Conservation (phyloP, 2,888 invertebrate species). For the Pachymerium ferrugineum region DNA sequence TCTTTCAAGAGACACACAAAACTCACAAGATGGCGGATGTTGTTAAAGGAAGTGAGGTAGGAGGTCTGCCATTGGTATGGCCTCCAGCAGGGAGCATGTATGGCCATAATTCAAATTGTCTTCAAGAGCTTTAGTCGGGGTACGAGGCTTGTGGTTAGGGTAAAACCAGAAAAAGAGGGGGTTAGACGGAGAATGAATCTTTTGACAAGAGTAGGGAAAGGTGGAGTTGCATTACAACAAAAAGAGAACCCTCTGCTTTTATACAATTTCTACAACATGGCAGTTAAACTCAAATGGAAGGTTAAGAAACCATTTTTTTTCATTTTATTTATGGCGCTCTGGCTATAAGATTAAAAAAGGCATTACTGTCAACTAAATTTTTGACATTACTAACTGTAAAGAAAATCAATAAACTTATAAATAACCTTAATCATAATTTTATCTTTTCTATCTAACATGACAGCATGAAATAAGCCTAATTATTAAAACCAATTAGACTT, state of each 20-base stretch:
- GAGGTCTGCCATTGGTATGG: constrained; percentile 21
- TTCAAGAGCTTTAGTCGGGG: constrained; percentile 18
- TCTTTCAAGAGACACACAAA: neutral
- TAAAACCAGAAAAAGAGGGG: neutral
- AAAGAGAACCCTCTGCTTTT: constrained; percentile 12
- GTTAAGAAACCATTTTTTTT: neutral
- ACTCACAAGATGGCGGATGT: constrained; percentile 2
- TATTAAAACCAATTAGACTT: no score
- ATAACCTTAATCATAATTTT: no score
- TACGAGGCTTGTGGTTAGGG: constrained; percentile 2
- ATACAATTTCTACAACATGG: constrained; percentile 15
- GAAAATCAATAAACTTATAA: no score
- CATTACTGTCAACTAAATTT: no score
- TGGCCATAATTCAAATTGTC: constrained; percentile 21
- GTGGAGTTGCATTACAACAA: constrained; percentile 21
- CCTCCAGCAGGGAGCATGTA: constrained; percentile 6
- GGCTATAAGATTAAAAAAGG: neutral
- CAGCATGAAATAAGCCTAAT: no score
- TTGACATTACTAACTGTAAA: no score
- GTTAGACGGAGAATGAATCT: constrained; percentile 6
- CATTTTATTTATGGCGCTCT: neutral
- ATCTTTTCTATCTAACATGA: no score
- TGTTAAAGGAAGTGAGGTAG: constrained; percentile 21
- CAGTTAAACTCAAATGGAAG: neutral
- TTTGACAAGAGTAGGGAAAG: constrained; percentile 7